Conservation (phyloP, 1,140 invertebrate genomes). For the Pectinophora gossypiella region DNA sequence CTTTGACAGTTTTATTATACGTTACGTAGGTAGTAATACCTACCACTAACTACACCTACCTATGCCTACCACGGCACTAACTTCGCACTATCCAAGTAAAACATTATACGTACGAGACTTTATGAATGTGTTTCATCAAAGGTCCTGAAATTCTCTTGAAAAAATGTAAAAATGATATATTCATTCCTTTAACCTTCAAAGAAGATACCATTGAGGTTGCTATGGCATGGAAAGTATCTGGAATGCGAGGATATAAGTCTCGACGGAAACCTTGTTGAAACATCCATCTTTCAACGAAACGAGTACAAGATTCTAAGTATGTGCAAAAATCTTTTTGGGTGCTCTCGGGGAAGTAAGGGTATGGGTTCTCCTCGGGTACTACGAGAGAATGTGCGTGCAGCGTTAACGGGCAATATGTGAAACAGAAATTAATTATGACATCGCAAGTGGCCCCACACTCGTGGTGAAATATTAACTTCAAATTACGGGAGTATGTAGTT, state of each 20-base stretch:
- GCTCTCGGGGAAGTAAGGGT: constrained; percentile 50
- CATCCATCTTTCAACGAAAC: constrained; percentile 65
- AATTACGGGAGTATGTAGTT: constrained; percentile 25
- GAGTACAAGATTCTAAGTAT: constrained; percentile 44
- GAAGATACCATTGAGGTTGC: constrained; percentile 39
- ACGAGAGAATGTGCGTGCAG: constrained; percentile 44
- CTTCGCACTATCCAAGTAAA: too few species aligned
- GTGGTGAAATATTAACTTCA: constrained; percentile 42
- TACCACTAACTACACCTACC: too few species aligned
- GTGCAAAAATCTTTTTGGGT: constrained; percentile 36
- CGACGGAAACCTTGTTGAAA: constrained; percentile 64
- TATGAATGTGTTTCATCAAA: constrained; percentile 53
- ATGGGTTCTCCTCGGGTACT: constrained; percentile 39
- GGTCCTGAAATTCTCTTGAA: constrained; percentile 54
- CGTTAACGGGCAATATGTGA: constrained; percentile 54
- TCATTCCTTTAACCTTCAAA: constrained; percentile 51
- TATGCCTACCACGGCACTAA: too few species aligned
- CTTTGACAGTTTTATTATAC: too few species aligned
- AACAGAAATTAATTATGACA: constrained; percentile 54
- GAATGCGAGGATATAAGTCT: constrained; percentile 60
- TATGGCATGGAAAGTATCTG: constrained; percentile 57
- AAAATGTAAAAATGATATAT: constrained; percentile 60
- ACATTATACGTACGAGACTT: constrained; percentile 49
- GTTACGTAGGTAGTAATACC: too few species aligned
- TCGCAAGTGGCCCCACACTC: constrained; percentile 45